Percentiles rank a stretch among this genome's conserved stretches.
Evolutionary conservation across 2,888 invertebrate genomes (phyloP).

Genomic region (Amiota minor): DNA sequence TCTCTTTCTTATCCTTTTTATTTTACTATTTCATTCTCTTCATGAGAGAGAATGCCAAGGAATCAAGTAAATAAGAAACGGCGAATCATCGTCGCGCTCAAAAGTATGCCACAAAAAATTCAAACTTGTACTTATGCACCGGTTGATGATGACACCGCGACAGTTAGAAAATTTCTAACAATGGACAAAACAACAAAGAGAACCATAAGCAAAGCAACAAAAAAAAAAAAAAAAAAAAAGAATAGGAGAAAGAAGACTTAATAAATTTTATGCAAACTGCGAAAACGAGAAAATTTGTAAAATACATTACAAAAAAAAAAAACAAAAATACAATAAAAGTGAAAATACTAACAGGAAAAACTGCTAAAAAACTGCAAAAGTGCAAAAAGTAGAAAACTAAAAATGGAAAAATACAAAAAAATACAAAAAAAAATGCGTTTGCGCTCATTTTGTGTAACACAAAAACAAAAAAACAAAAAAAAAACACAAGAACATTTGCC

Average conservation of each 20-base stretch:
- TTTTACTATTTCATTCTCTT: too few species aligned
- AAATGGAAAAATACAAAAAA: not conserved
- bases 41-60: too few species aligned
- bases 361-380: not conserved
- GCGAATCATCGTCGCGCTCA: too few species aligned
- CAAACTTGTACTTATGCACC: too few species aligned
- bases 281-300: not conserved
- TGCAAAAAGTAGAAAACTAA: not conserved
- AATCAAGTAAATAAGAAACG: too few species aligned
- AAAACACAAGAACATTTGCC: too few species aligned
- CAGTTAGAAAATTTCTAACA: not conserved
- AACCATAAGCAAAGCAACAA: not conserved
- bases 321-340: not conserved
- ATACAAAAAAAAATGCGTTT: not conserved
- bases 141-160: too few species aligned
- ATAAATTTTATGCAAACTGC: not conserved
- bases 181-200: not conserved
- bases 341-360: not conserved
- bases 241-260: not conserved
- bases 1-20: too few species aligned
- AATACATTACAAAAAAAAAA: not conserved
- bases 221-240: not conserved
- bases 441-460: not conserved
- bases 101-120: too few species aligned
- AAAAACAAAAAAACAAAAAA: too few species aligned